These are phyloP conservation scores for Myotis vivesi DNA, from an alignment of 2,797 vertebrate genomes.

Conservation along the genomic window DNA sequence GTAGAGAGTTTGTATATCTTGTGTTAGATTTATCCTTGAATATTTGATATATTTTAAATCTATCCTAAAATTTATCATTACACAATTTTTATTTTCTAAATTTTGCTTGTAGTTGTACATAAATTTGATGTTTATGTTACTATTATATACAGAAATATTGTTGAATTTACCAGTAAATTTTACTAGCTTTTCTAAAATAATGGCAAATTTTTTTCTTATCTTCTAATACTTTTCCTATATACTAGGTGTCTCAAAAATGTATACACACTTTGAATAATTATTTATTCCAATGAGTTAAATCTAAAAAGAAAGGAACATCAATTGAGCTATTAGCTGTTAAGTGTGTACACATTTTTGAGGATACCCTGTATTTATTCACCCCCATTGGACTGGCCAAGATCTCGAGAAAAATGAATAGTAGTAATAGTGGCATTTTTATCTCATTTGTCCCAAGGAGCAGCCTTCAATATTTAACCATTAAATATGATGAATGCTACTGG, in stretches of 20 bases:
- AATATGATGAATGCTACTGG: neutral
- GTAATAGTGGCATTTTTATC: neutral
- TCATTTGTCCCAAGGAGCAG: neutral
- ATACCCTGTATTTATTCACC: neutral
- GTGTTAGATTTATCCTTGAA: neutral
- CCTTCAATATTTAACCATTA: neutral
- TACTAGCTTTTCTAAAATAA: neutral
- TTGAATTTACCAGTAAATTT: slow-evolving; percentile 6
- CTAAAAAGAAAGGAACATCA: no score
- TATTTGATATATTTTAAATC: neutral
- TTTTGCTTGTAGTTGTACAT: slow-evolving; percentile 29
- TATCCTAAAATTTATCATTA: neutral
- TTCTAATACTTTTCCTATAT: neutral
- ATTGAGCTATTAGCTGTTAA: no score
- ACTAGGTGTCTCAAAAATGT: neutral
- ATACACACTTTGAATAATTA: no score
- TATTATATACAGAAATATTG: neutral
- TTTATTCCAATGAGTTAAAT: no score
- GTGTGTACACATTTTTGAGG: no score
- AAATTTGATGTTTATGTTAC: neutral
- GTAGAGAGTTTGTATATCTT: neutral
- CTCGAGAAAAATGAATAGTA: neutral
- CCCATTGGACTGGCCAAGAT: neutral
- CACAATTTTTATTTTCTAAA: neutral
- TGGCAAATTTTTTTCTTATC: neutral